phyloP scores from a whole-genome alignment of 1,140 invertebrate species.

The Drosophila ficusphila region DNA sequence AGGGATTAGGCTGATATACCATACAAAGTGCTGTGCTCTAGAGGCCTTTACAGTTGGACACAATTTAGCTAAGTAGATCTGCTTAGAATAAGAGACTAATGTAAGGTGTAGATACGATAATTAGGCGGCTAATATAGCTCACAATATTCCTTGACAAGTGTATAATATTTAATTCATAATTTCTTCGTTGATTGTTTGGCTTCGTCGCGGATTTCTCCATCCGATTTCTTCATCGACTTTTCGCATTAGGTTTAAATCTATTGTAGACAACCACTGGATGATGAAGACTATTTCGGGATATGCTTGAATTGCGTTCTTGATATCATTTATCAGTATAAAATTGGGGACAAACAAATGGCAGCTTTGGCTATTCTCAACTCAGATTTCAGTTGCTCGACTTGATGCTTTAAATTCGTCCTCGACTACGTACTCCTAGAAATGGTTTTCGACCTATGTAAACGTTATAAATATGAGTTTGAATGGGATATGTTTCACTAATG shows the following conservation, averaged over 20 bases:
- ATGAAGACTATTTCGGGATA: conserved; percentile 80
- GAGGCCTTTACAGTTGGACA: conserved; percentile 64
- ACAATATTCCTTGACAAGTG: conserved; percentile 55
- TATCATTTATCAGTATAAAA: conserved; percentile 44
- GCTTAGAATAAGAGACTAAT: conserved; percentile 56
- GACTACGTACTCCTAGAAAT: conserved; percentile 25
- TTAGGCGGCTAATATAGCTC: conserved; percentile 77
- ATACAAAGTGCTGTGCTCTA: conserved; percentile 33
- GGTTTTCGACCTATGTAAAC: conserved; percentile 19
- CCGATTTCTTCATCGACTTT: neutral
- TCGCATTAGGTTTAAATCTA: conserved; percentile 29
- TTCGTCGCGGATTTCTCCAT: conserved; percentile 12
- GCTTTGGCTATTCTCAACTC: conserved; percentile 59
- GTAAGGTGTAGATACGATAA: conserved; percentile 45
- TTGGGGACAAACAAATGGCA: conserved; percentile 57
- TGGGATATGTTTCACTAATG: conserved; percentile 52
- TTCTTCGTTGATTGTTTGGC: conserved; percentile 80
- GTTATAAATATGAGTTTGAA: conserved; percentile 43
- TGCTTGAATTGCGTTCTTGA: conserved; percentile 75
- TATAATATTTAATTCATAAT: conserved; percentile 53
- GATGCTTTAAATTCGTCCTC: conserved; percentile 47
- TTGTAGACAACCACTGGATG: conserved; percentile 77
- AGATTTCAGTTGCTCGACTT: conserved; percentile 19
- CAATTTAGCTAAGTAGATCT: conserved; percentile 66
- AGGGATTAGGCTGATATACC: conserved; percentile 50